A percentile compares a stretch with the other conserved stretches of the same genome.
phyloP scores from a whole-genome alignment of 2,888 invertebrate species.

The Tetragonisca angustula region DNA sequence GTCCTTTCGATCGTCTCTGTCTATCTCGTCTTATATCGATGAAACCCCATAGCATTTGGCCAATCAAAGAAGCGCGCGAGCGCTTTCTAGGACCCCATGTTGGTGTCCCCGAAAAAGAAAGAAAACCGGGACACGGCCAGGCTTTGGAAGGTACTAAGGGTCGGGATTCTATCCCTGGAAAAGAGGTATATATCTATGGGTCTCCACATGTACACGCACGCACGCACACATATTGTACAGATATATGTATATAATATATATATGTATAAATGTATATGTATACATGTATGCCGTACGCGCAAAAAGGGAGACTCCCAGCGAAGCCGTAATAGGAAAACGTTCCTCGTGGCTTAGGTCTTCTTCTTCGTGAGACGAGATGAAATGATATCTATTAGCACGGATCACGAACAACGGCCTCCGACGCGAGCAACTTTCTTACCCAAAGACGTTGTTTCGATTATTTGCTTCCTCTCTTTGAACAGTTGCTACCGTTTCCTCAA shows the following conservation, averaged over 20 bases:
- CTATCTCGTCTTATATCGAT: conserved; percentile 74
- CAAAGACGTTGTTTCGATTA: not conserved
- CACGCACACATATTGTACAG: too few species aligned
- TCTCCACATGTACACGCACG: conserved; percentile 18
- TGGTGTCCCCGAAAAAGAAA: conserved; percentile 60
- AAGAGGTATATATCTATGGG: conserved; percentile 26
- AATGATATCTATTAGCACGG: conserved; percentile 61
- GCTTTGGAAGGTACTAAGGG: conserved; percentile 60
- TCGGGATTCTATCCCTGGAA: conserved; percentile 59
- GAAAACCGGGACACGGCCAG: conserved; percentile 65
- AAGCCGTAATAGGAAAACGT: conserved; percentile 61
- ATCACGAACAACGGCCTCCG: not conserved
- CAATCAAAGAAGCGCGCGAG: conserved; percentile 79
- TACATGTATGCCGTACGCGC: conserved; percentile 31
- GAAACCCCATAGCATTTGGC: conserved; percentile 76
- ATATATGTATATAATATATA: not conserved
- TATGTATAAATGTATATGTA: not conserved
- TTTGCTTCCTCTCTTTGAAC: not conserved
- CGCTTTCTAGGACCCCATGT: conserved; percentile 48
- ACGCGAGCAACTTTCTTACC: not conserved
- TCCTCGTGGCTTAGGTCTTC: conserved; percentile 52
- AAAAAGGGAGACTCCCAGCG: conserved; percentile 32
- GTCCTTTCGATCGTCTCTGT: conserved; percentile 46
- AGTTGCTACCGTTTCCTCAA: not conserved
- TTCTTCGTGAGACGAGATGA: conserved; percentile 51